Evolutionary conservation across 2,888 invertebrate species (phyloP), one percentile per base, ranked within the genome.

Genomic region (Ceramica pisi): DNA sequence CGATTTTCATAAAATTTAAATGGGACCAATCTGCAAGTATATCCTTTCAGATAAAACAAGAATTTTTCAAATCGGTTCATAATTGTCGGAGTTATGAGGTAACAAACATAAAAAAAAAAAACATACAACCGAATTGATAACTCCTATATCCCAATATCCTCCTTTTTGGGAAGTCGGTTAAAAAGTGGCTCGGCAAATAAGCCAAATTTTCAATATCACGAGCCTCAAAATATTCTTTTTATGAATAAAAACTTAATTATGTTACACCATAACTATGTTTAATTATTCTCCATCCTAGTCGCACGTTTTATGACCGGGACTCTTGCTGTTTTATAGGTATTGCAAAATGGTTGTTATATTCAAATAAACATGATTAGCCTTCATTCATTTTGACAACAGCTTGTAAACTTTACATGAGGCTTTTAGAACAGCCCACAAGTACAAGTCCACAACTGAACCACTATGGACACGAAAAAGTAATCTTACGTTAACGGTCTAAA

Each of bases 401-500:
- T 14, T 44, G 44, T 44, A 44, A 44, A 19, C 44, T 21, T 51
- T 35, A 23, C 2, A 10, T 46, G 19, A 41, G 21, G 41, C 19
- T 31, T 9, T 3, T 41, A 19, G 41, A 65, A 21, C 21, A 51
- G 21, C 31, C 53, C 14, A n/a, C 8, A 31, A 31, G 31, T 31
- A 31, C 31, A 31, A 31, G 31, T 31, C 31, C 31, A 31, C 31
- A 14, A 26, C 23, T 53, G 16, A 66, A 9, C 9, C 14, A 26
- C 5, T 21, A 38, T 26, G 23, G 35, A 46, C 14, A 46, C 16
- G 3, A 19, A 48, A 48, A 72, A 71, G 12, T 31, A 50, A 64
- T 64, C 48, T 50, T 8, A 64, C 2, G 35, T 57, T 66, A 57
- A 74, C 55, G 56, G 56, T 56, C 21, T 1, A 44, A 53, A 50